Evolutionary conservation across 2,797 vertebrate genomes (phyloP).

Genomic region (Halcyon smyrnensis): DNA sequence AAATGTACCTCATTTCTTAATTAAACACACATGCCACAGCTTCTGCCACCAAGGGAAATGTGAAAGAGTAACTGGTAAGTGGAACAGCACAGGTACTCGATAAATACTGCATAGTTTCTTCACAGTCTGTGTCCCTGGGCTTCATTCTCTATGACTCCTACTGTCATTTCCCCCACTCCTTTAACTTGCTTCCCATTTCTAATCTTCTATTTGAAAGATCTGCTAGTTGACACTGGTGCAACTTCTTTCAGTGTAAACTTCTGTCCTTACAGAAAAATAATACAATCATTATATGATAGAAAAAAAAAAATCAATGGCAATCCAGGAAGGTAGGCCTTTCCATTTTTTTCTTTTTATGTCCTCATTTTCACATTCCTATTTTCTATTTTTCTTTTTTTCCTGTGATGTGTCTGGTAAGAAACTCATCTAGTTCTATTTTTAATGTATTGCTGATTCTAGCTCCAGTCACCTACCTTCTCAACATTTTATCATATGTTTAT

Average conservation of each 20-base stretch:
- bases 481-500: slow-evolving; percentile 36
- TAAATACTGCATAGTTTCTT: neutral
- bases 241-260: neutral
- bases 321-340: neutral
- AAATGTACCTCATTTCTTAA: neutral
- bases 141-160: neutral
- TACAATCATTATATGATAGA: neutral
- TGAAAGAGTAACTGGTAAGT: neutral
- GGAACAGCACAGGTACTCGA: neutral
- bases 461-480: neutral
- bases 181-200: neutral
- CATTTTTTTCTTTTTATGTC: neutral
- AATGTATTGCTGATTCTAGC: neutral
- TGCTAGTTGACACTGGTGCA: neutral
- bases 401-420: neutral
- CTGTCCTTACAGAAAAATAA: neutral
- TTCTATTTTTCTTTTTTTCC: neutral
- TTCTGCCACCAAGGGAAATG: neutral
- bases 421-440: neutral
- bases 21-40: neutral
- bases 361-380: neutral
- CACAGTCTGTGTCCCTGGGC: neutral
- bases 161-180: neutral
- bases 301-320: neutral
- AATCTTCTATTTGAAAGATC: neutral